Evolutionary conservation across 2,888 invertebrate species (phyloP), one percentile per base, ranked within the genome.

Genomic region (Chaetoderma sp.): DNA sequence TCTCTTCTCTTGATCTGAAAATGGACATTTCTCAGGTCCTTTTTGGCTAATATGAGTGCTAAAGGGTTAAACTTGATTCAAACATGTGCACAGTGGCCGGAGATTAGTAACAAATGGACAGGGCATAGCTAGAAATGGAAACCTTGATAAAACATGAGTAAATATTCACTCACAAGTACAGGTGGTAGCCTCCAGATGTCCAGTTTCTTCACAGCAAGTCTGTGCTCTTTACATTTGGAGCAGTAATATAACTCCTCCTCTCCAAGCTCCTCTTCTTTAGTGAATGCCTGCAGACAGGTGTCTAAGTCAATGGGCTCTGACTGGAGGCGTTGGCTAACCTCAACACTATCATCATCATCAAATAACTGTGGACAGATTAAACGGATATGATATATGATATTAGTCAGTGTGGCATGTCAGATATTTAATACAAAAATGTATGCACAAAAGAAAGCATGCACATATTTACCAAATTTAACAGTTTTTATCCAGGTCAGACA

Each of bases 141-240:
- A n/a, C n/a, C n/a, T n/a, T n/a, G n/a, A n/a, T n/a, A n/a, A n/a
- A n/a, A n/a, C n/a, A n/a, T n/a, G n/a, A n/a, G n/a, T n/a, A n/a
- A n/a, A n/a, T n/a, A n/a, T n/a, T 23, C 8, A 72, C 83, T 76
- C 60, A 95, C 94, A 86, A 96, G 88, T 77, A 96, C 91, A 13
- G 95, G 95, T 63, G 96, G 96, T 75, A 95, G 87, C 75, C 93
- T 90, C 95, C 96, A 96, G 59, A 96, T 93, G 86, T 95, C 94
- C 82, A 96, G 89, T 84, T 94, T 94, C 88, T 96, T 96, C 73
- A 93, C 92, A 61, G 96, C 95, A 60, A 93, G 91, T 83, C 94
- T 94, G 82, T 92, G 92, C 77, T 91, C 90, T 82, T 93, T 91
- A 88, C 96, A 96, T 79, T 91, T 91, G 64, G 92, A 90, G 88